Evolutionary conservation across 2,797 vertebrate genomes (phyloP).

Genomic region (Clarias laeviceps): DNA sequence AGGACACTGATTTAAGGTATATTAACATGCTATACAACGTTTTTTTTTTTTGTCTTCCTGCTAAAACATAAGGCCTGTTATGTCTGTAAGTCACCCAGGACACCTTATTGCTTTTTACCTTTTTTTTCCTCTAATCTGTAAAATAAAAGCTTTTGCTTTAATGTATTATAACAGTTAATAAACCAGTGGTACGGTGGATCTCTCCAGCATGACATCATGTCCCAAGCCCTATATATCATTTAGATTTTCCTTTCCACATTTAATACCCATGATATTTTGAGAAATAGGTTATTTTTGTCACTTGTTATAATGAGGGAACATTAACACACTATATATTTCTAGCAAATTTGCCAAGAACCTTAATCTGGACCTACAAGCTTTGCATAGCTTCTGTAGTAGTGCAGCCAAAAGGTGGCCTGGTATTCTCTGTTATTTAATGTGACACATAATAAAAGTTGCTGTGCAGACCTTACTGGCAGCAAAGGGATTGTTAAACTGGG

Average conservation of each 20-base stretch:
- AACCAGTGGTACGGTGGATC: background rate
- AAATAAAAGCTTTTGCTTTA: background rate
- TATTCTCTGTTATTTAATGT: conserved; percentile 33
- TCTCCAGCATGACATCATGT: background rate
- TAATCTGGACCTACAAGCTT: background rate
- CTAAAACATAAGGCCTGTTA: background rate
- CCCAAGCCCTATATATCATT: background rate
- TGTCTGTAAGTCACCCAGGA: background rate
- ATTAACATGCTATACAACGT: background rate
- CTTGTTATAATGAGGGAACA: background rate
- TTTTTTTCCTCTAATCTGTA: too few relatives aligned
- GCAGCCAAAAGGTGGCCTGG: conserved; percentile 12
- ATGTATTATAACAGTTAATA: background rate
- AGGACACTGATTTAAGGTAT: background rate
- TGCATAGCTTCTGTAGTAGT: background rate
- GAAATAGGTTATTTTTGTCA: background rate
- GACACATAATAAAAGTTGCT: conserved; percentile 50
- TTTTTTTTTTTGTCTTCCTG: background rate
- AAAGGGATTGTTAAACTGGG: conserved; percentile 32
- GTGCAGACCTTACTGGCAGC: conserved; percentile 33
- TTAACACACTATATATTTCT: background rate
- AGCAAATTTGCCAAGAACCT: background rate
- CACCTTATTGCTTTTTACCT: background rate
- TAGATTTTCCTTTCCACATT: background rate
- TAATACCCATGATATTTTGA: background rate